These are phyloP conservation scores for Lophius americanus DNA, from an alignment of 2,797 vertebrate genomes.

Conservation along the genomic window DNA sequence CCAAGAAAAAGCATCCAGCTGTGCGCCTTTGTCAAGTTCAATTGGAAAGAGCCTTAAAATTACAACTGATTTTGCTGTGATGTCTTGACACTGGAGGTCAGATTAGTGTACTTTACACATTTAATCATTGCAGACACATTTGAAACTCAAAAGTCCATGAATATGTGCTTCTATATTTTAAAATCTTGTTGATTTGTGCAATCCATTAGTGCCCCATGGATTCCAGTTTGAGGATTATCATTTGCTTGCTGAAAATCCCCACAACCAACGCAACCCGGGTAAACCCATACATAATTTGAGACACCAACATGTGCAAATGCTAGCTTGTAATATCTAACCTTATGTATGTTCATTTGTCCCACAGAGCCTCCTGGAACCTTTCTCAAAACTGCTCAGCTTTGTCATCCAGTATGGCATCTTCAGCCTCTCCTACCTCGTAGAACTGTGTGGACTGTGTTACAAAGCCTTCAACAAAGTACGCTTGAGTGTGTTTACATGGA, in stretches of 20 bases:
- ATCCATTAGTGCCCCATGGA: conserved; percentile 92
- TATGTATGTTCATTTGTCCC: conserved; percentile 11
- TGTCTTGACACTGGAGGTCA: conserved; percentile 66
- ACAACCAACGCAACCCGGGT: conserved; percentile 94
- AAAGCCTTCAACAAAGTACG: conserved; percentile 96
- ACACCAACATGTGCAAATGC: conserved; percentile 14
- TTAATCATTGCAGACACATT: conserved; percentile 28
- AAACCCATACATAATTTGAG: conserved; percentile 58
- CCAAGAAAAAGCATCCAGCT: conserved; percentile 57
- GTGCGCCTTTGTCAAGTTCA: conserved; percentile 59
- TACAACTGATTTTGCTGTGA: conserved; percentile 66
- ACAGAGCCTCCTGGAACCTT: conserved; percentile 97
- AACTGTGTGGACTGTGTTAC: conserved; percentile 96
- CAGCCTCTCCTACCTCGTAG: conserved; percentile 94
- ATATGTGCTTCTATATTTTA: conserved; percentile 4
- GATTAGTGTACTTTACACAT: conserved; percentile 37
- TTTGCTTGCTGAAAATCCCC: conserved; percentile 97
- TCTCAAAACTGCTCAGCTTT: conserved; percentile 97
- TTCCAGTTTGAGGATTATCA: conserved; percentile 97
- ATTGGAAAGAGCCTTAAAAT: conserved; percentile 53
- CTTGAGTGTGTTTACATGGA: conserved; percentile 5
- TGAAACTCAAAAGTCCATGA: conserved; percentile 21
- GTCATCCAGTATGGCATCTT: conserved; percentile 97
- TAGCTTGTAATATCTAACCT: conserved; percentile 11
- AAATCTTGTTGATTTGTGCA: conserved; percentile 9